Base-by-base conservation (phyloP, 2,113 vertebrate genomes). In the Pogonocichla stellata region DNA sequence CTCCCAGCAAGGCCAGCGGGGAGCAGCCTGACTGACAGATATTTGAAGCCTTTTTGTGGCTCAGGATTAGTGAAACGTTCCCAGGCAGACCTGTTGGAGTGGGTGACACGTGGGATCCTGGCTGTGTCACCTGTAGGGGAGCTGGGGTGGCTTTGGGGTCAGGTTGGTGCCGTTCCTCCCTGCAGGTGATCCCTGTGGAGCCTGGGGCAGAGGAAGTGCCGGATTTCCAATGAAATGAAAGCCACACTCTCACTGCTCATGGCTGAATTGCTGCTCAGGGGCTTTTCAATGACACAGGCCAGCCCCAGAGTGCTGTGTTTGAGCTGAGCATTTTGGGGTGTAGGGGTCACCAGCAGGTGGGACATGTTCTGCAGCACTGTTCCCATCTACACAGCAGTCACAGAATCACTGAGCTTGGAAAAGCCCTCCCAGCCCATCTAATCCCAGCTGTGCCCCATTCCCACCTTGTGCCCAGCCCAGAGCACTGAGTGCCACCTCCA, bases 331-430 rank as follows among this genome's bases (percentile, higher is more conserved):
- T 90, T 86, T 61, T 23, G 15, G 72, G 75, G 15, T 29, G 19
- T 29, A 6, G 19, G 14, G 31, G 26, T 70, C 42, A 20, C 40
- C 60, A 53, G 20, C 15, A 9, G 60, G 19, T 5, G 53, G 70
- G 42, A 29, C 3, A 0, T 0, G 3, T 38, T 73, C 61, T 53
- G 36, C n/a, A 42, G 0, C 2, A 1, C 38, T 3, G 5, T 8
- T 72, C 16, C 88, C 38, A 13, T 23, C 50, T 15, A 0, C 15
- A 9, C 11, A 15, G 36, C 53, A 38, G 7, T 7, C 14, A 45
- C 16, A 6, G 45, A 2, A 24, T 7, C 24, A 2, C 18, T 48
- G 40, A 34, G 61, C 19, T 8, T 40, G 78, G 78, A 31, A 53
- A 60, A 54, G 5, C 45, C 38, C 53, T 25, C n/a, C 45, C 24